phyloP scores from a whole-genome alignment of 2,797 vertebrate genomes.

The Geotrypetes seraphini region DNA sequence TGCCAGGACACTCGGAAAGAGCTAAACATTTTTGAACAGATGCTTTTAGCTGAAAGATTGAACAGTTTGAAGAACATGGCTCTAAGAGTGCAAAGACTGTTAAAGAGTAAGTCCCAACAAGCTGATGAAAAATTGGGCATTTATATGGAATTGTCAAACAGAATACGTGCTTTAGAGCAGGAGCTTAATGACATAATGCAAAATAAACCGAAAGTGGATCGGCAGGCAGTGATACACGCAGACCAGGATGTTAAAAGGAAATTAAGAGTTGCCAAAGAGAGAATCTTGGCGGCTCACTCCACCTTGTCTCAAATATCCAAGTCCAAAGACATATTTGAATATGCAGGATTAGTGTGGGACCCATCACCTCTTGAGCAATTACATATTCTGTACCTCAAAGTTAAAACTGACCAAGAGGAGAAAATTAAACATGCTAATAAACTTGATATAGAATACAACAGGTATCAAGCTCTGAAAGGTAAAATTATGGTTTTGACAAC shows the following conservation, averaged over 20 bases:
- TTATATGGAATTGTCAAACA: conserved; percentile 36
- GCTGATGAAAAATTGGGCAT: conserved; percentile 25
- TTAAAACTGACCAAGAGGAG: conserved; percentile 45
- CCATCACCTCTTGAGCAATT: conserved; percentile 27
- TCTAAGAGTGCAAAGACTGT: conserved; percentile 31
- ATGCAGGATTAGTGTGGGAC: conserved; percentile 38
- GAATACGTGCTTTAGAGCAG: conserved; percentile 23
- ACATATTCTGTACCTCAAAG: conserved; percentile 24
- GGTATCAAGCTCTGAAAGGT: conserved; percentile 50
- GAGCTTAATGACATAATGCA: conserved; percentile 17
- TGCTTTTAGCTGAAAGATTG: conserved; percentile 48
- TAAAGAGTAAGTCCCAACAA: conserved; percentile 36
- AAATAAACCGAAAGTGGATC: conserved; percentile 7
- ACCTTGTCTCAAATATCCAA: conserved; percentile 26
- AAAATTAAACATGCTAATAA: conserved; percentile 43
- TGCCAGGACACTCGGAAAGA: conserved; percentile 39
- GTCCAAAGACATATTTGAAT: conserved; percentile 48
- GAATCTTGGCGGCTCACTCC: conserved; percentile 17
- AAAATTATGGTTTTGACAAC: conserved; percentile 49
- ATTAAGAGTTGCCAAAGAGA: conserved; percentile 23
- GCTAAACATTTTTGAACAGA: conserved; percentile 47
- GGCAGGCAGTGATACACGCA: background rate
- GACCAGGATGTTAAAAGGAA: conserved; percentile 14
- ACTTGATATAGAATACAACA: conserved; percentile 43
- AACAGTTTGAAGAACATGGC: conserved; percentile 42